Evolutionary conservation across 2,797 vertebrate genomes (phyloP).

Genomic region (Gouania willdenowi): DNA sequence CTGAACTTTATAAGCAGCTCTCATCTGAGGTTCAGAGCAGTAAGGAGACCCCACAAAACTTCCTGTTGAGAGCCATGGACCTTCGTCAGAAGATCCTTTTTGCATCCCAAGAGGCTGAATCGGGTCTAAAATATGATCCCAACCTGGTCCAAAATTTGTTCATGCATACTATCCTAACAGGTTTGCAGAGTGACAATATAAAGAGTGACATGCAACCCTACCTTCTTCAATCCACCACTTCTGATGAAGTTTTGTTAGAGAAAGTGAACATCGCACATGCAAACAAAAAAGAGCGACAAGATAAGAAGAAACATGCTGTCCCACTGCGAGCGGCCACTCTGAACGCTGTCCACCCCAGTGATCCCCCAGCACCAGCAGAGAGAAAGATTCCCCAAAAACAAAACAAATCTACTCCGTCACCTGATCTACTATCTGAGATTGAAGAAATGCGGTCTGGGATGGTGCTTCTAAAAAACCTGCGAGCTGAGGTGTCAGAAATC

Average conservation of each 20-base stretch:
- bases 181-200: not conserved
- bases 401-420: too few relatives aligned
- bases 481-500: slow-evolving; percentile 13
- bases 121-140: slow-evolving; percentile 1
- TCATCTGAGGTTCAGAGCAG: not conserved
- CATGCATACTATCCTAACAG: not conserved
- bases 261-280: not conserved
- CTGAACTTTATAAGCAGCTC: slow-evolving; percentile 1
- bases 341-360: not conserved
- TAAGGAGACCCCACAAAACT: not conserved
- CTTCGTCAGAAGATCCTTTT: slow-evolving; percentile 7
- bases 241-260: not conserved
- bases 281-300: not conserved
- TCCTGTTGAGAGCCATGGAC: not conserved
- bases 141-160: not conserved
- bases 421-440: slow-evolving; percentile 3
- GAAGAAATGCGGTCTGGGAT: not conserved
- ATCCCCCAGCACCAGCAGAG: not conserved
- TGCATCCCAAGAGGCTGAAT: slow-evolving; percentile 5
- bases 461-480: not conserved
- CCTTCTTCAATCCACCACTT: not conserved
- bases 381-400: not conserved
- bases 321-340: not conserved
- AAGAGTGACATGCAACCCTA: not conserved
- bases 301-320: not conserved